phyloP scores from a whole-genome alignment of 1,140 invertebrate species.

The Manduca sexta region DNA sequence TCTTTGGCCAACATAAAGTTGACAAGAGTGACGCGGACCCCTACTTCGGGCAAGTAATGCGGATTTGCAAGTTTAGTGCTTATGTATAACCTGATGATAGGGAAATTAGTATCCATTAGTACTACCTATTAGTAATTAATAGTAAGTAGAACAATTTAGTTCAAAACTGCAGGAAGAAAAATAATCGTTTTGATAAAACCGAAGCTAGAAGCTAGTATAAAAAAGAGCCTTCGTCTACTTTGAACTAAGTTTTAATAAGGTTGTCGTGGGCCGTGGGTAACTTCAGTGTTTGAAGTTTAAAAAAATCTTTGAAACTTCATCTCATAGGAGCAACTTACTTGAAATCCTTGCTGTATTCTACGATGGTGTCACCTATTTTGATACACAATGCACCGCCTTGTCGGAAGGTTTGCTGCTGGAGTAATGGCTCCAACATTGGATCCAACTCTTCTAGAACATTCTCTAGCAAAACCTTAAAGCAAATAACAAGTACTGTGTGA shows the following conservation, averaged over 20 bases:
- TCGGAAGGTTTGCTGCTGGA: slow-evolving; percentile 92
- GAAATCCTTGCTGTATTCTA: slow-evolving; percentile 91
- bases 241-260: too few relatives aligned
- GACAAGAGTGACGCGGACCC: slow-evolving; percentile 93
- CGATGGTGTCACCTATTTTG: slow-evolving; percentile 87
- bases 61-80: slow-evolving; percentile 96
- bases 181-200: too few relatives aligned
- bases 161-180: too few relatives aligned
- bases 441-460: slow-evolving; percentile 93
- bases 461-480: slow-evolving; percentile 82
- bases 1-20: slow-evolving; percentile 95
- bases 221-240: too few relatives aligned
- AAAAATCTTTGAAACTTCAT: too few relatives aligned
- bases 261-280: too few relatives aligned
- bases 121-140: too few relatives aligned
- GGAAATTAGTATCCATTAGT: too few relatives aligned
- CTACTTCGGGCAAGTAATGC: slow-evolving; percentile 93
- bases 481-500: too few relatives aligned
- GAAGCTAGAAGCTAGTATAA: too few relatives aligned
- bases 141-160: too few relatives aligned
- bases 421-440: slow-evolving; percentile 89
- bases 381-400: slow-evolving; percentile 87
- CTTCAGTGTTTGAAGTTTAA: too few relatives aligned
- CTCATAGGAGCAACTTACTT: slow-evolving; percentile 71
- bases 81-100: slow-evolving; percentile 92